Evolutionary conservation across 2,797 vertebrate genomes (phyloP).

Genomic region (Dendrocincla fuliginosa): DNA sequence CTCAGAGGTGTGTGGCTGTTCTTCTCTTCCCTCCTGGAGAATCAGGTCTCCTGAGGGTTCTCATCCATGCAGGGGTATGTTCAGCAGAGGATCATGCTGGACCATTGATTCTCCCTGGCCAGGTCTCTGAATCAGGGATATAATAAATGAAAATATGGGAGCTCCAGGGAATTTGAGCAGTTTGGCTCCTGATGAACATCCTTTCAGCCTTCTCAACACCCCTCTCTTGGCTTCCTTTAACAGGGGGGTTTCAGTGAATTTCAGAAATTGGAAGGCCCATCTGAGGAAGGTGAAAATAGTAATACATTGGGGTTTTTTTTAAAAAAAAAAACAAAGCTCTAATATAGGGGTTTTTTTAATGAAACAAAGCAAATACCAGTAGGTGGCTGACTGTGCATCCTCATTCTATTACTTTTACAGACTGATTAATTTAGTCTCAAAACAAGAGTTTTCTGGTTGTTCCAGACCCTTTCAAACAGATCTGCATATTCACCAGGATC

Average conservation of each 20-base stretch:
- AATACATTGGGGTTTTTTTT: not conserved
- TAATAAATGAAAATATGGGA: not conserved
- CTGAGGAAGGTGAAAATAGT: not conserved
- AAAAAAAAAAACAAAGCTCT: not conserved
- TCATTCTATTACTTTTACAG: not conserved
- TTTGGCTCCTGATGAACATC: not conserved
- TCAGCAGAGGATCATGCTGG: fast-evolving
- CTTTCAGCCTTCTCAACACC: not conserved
- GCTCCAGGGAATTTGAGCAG: not conserved
- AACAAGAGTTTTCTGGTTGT: not conserved
- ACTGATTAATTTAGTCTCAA: not conserved
- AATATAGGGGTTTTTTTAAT: not conserved
- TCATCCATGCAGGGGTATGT: fast-evolving
- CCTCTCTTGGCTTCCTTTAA: not conserved
- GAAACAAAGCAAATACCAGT: not conserved
- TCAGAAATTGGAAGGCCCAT: not conserved
- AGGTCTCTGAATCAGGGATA: not conserved
- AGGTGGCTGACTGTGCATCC: not conserved
- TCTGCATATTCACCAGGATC: not conserved
- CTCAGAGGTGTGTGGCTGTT: fast-evolving
- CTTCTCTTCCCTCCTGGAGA: not conserved
- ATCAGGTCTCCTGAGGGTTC: not conserved
- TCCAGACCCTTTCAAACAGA: not conserved
- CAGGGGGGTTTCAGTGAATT: not conserved
- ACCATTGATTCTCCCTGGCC: not conserved